Evolutionary conservation across 2,888 invertebrate species (phyloP), one percentile per base, ranked within the genome.

Genomic region (Laspeyria flexula): DNA sequence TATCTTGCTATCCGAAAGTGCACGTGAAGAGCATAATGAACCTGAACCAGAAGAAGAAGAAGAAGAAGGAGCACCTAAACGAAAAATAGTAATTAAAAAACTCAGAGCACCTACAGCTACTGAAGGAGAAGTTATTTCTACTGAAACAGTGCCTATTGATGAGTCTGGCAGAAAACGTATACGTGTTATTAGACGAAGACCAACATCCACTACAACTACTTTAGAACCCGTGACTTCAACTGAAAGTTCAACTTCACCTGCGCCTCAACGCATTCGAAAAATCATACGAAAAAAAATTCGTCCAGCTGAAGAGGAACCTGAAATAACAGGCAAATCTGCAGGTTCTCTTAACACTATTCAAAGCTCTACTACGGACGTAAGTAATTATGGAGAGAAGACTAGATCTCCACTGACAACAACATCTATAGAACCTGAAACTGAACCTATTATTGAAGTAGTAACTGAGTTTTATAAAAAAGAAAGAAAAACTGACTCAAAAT

Each of bases 1-100:
- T 54, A 92, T 92, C 55, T 77, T 80, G 44, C 71, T 92, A 33
- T 93, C 93, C n/a, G 93, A 92, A 75, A 90, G 86, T 75, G 83
- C 90, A n/a, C 88, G 91, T 52, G 90, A 90, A 61, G 91, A 90
- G 67, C 90, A 92, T n/a, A 75, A 83, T 23, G 85, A 85, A 43
- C 59, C 66, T 10, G 51, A 46, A 33, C 50, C 55, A 23, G 77
- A 79, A 3, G 58, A 72, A 1, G 66, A 61, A 27, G 72, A 75
- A 56, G 66, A 61, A 27, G 72, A 75, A 56, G 61, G 71, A 47
- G 37, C 71, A 23, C 81, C 82, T 3, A 84, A 77, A 67, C 76
- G 77, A 27, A 75, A 79, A 53, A 68, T 86, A 16, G 53, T 86
- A 35, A 75, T 84, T 3, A 85, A 86, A 54, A 86, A 85, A 65